Evolutionary conservation across 2,888 invertebrate genomes (phyloP).

Genomic region (Thymelicus sylvestris): DNA sequence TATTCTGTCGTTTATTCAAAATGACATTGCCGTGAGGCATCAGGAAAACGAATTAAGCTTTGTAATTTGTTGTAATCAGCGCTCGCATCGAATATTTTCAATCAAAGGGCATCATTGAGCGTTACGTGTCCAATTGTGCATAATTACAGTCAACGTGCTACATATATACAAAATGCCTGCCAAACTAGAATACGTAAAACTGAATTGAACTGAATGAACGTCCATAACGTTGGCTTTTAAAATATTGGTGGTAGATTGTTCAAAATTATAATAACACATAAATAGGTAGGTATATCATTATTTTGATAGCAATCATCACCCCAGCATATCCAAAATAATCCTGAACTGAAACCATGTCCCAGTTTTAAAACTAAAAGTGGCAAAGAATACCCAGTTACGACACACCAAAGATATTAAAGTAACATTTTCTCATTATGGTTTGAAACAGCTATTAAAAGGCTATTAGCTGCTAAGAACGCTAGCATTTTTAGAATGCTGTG

Average conservation of each 20-base stretch:
- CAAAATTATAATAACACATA: no score
- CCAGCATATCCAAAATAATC: background rate
- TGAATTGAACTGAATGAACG: background rate
- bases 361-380: conserved; percentile 30
- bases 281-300: background rate
- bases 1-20: conserved; percentile 26
- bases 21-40: conserved; percentile 26
- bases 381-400: conserved; percentile 24
- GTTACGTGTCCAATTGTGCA: conserved; percentile 45
- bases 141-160: conserved; percentile 43
- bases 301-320: background rate
- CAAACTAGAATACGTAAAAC: background rate
- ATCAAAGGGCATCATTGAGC: conserved; percentile 67
- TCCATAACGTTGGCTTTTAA: background rate
- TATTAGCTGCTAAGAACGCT: conserved; percentile 46
- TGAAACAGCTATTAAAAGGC: conserved; percentile 46
- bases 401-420: conserved; percentile 34
- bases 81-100: conserved; percentile 59
- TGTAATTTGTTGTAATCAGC: conserved; percentile 63
- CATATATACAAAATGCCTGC: conserved; percentile 8
- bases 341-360: background rate
- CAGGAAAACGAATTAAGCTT: conserved; percentile 45
- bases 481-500: conserved; percentile 34
- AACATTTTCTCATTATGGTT: conserved; percentile 37
- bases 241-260: background rate